A percentile compares a stretch with the other conserved stretches of the same genome.
phyloP scores from a whole-genome alignment of 2,888 invertebrate species.

The Acronicta leporina region DNA sequence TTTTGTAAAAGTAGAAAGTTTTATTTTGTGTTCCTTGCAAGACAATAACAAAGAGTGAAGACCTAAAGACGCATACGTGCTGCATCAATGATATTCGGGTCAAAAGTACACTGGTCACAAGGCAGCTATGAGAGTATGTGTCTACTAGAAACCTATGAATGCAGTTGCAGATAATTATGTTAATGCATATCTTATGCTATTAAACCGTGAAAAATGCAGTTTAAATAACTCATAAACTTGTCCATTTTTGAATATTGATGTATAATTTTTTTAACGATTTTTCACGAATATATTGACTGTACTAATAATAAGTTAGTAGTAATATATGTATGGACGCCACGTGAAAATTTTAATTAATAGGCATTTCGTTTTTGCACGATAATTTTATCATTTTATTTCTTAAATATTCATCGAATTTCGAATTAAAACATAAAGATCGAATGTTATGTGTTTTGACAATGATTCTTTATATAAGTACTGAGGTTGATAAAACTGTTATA shows the following conservation, averaged over 20 bases:
- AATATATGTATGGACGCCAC: not conserved
- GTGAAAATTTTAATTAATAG: not conserved
- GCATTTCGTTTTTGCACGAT: not conserved
- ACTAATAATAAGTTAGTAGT: not conserved
- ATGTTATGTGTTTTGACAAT: conserved; percentile 21
- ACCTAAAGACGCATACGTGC: no score
- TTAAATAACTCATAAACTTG: conserved; percentile 4
- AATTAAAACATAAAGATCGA: not conserved
- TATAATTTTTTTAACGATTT: conserved; percentile 7
- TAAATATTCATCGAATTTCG: conserved; percentile 28
- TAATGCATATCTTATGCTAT: conserved; percentile 34
- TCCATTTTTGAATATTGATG: conserved; percentile 27
- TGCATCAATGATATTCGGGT: no score
- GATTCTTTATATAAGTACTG: conserved; percentile 14
- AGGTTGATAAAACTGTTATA: not conserved
- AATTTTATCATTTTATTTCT: not conserved
- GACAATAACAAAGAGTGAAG: no score
- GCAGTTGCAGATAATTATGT: conserved; percentile 18
- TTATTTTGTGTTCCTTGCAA: no score
- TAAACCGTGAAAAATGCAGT: conserved; percentile 3
- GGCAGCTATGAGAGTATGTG: not conserved
- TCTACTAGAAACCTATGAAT: conserved; percentile 10
- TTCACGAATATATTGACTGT: conserved; percentile 9
- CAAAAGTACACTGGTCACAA: no score
- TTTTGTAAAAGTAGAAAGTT: not conserved